phyloP scores from a whole-genome alignment of 1,140 invertebrate genomes.

The Argopecten irradians region DNA sequence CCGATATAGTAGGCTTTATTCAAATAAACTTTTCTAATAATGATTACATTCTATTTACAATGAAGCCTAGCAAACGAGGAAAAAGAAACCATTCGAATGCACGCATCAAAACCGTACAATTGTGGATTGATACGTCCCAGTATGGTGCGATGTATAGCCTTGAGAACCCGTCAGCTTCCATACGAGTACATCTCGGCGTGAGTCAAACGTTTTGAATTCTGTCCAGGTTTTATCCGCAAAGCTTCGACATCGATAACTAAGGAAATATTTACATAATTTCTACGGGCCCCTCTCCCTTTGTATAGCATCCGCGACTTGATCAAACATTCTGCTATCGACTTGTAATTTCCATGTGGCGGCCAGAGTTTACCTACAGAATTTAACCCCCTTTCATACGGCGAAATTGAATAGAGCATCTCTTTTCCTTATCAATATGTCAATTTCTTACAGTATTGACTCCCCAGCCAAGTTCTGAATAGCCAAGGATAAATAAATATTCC shows the following conservation, averaged over 20 bases:
- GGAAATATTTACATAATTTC: constrained; percentile 9
- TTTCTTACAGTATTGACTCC: constrained; percentile 17
- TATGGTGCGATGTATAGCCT: not conserved
- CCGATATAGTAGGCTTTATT: not conserved
- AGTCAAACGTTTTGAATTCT: constrained; percentile 22
- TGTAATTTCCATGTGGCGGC: not conserved
- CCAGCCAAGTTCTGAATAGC: not conserved
- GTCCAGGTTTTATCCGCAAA: constrained; percentile 15
- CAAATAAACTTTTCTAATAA: not conserved
- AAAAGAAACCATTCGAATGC: not conserved
- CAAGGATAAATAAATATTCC: not conserved
- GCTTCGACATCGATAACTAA: not conserved
- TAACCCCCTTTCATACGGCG: not conserved
- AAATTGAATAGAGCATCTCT: not conserved
- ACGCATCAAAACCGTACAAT: not conserved
- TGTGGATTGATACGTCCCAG: not conserved
- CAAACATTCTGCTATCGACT: not conserved
- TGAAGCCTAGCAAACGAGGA: not conserved
- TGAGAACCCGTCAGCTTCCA: not conserved
- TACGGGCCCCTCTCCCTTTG: not conserved
- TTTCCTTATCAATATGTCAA: not conserved
- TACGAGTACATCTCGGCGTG: not conserved
- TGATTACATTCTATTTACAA: not conserved
- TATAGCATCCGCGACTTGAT: constrained; percentile 7
- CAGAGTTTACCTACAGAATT: not conserved